phyloP scores from a whole-genome alignment of 2,113 vertebrate species.

The Asarcornis scutulata region DNA sequence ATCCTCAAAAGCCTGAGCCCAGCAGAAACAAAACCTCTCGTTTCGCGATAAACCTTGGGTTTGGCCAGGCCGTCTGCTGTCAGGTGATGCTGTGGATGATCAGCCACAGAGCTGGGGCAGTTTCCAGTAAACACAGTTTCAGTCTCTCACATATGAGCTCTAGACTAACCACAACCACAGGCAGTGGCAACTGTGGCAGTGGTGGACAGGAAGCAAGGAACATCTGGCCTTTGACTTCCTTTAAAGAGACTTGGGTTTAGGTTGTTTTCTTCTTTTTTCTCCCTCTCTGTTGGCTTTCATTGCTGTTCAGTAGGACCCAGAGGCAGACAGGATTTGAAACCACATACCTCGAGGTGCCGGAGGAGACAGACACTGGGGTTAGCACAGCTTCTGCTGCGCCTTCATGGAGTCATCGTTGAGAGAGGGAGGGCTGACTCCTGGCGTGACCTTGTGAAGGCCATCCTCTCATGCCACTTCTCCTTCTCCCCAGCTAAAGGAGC shows the following conservation, averaged over 20 bases:
- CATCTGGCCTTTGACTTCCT: constrained; percentile 73
- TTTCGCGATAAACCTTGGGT: neutral
- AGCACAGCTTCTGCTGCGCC: neutral
- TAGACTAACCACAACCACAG: constrained; percentile 75
- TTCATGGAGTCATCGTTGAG: fast-evolving
- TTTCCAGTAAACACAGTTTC: constrained; percentile 59
- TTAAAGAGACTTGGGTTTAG: neutral
- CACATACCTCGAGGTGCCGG: constrained; percentile 23
- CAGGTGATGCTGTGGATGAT: constrained; percentile 37
- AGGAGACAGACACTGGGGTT: neutral
- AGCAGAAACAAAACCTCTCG: neutral
- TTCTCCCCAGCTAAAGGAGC: neutral
- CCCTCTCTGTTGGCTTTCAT: neutral
- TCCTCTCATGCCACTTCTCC: neutral
- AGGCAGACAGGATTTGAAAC: constrained; percentile 61
- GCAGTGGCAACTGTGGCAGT: constrained; percentile 59
- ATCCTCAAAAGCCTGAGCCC: neutral
- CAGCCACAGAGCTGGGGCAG: neutral
- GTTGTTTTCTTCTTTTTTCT: neutral
- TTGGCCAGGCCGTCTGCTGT: constrained; percentile 7
- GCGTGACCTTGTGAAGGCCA: fast-evolving
- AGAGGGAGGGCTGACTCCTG: neutral
- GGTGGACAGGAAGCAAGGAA: constrained; percentile 62
- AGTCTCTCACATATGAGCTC: constrained; percentile 60
- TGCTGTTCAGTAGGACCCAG: neutral